Evolutionary conservation across 2,888 invertebrate genomes (phyloP).

Genomic region (Sphinx pinastri): DNA sequence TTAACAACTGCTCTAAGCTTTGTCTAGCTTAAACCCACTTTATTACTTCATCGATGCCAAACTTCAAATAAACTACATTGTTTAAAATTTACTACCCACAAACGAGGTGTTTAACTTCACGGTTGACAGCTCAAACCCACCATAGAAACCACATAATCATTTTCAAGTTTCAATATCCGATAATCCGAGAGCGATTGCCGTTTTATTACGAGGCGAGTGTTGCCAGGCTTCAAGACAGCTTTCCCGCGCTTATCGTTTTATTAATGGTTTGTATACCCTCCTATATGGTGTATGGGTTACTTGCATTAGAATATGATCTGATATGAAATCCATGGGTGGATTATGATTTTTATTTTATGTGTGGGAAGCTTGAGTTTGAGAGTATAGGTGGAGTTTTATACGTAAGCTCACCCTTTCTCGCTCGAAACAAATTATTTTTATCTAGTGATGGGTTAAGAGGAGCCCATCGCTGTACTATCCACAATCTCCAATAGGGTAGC

Average conservation of each 20-base stretch:
- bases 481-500: too few species aligned
- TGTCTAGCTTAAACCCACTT: not conserved
- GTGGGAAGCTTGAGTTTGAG: not conserved
- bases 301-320: not conserved
- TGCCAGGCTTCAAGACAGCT: not conserved
- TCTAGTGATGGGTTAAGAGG: too few species aligned
- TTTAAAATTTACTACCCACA: not conserved
- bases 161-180: conserved; percentile 4
- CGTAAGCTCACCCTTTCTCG: too few species aligned
- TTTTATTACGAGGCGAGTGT: not conserved
- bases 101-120: not conserved
- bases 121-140: not conserved
- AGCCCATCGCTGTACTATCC: too few species aligned
- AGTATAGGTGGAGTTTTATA: too few species aligned
- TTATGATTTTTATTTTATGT: not conserved
- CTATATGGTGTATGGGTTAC: not conserved
- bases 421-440: too few species aligned
- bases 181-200: not conserved
- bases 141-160: not conserved
- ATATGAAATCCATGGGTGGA: not conserved
- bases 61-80: not conserved
- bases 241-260: conserved; percentile 4
- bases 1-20: too few species aligned
- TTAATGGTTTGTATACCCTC: not conserved
- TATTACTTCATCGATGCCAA: not conserved